Percentiles rank a stretch among this genome's conserved stretches.
phyloP scores from a whole-genome alignment of 2,888 invertebrate genomes.

The Marronus borbonicus region DNA sequence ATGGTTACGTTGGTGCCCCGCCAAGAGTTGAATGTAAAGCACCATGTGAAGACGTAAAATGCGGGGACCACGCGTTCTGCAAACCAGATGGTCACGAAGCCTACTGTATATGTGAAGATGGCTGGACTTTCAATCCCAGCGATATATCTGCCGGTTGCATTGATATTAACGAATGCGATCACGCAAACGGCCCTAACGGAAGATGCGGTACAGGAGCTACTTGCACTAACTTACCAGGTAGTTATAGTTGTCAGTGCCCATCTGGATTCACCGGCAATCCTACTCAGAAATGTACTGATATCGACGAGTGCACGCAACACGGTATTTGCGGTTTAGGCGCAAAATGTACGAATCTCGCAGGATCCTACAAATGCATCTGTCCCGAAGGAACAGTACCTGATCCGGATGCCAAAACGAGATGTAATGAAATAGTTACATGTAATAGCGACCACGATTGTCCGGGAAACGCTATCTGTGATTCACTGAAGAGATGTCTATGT shows the following conservation, averaged over 20 bases:
- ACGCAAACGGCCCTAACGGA: constrained; percentile 82
- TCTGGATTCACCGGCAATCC: constrained; percentile 91
- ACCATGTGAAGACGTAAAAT: constrained; percentile 93
- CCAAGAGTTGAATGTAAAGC: constrained; percentile 87
- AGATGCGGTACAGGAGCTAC: constrained; percentile 88
- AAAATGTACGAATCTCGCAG: constrained; percentile 83
- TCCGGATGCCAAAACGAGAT: constrained; percentile 87
- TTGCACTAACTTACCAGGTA: constrained; percentile 86
- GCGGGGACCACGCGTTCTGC: constrained; percentile 90
- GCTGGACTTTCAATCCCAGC: constrained; percentile 92
- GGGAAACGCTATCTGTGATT: constrained; percentile 90
- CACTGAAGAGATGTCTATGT: constrained; percentile 85
- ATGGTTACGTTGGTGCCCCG: constrained; percentile 87
- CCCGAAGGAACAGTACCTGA: constrained; percentile 87
- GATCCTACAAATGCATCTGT: constrained; percentile 85
- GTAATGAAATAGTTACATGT: constrained; percentile 88
- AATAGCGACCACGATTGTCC: constrained; percentile 85
- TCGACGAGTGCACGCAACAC: constrained; percentile 84
- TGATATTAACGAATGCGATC: constrained; percentile 93
- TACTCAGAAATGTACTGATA: constrained; percentile 84
- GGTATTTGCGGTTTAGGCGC: constrained; percentile 87
- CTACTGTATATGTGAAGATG: constrained; percentile 93
- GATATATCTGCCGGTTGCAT: constrained; percentile 92
- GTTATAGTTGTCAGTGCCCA: constrained; percentile 86
- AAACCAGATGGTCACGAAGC: constrained; percentile 92